Conservation (phyloP, 2,888 invertebrate genomes). For the Hecatera dysodea region DNA sequence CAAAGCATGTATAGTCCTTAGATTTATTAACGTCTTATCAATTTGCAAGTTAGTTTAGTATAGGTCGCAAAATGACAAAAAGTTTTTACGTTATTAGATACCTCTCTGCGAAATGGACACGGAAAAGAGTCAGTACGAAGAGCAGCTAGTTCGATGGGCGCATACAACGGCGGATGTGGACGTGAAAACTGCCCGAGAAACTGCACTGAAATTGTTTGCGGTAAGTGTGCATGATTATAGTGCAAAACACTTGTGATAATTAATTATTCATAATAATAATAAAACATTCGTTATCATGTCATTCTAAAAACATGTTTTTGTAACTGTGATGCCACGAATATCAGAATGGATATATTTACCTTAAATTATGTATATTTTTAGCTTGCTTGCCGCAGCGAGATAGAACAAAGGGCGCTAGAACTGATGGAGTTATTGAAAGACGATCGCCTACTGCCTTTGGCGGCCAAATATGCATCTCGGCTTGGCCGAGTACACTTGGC, state of each 20-base stretch:
- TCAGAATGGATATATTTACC: neutral
- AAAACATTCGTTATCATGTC: constrained; percentile 18
- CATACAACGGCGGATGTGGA: constrained; percentile 91
- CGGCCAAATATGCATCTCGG: constrained; percentile 96
- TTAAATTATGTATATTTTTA: constrained; percentile 78
- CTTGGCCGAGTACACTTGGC: constrained; percentile 94
- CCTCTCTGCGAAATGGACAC: constrained; percentile 94
- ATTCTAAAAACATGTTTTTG: constrained; percentile 46
- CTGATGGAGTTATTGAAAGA: constrained; percentile 95
- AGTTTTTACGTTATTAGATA: constrained; percentile 82
- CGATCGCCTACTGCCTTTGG: constrained; percentile 94
- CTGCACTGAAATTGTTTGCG: constrained; percentile 97
- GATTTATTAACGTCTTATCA: too few species aligned
- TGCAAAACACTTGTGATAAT: constrained; percentile 39
- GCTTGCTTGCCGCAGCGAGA: constrained; percentile 95
- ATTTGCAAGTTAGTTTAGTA: too few species aligned
- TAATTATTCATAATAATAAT: constrained; percentile 2
- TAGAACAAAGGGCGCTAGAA: constrained; percentile 96
- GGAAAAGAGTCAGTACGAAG: constrained; percentile 96
- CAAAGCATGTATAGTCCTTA: neutral
- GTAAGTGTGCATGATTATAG: constrained; percentile 88
- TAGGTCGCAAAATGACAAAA: too few species aligned
- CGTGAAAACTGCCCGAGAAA: constrained; percentile 93
- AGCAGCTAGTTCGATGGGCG: constrained; percentile 92
- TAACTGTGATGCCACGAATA: neutral